Percentiles rank a stretch among this genome's conserved stretches.
These are phyloP conservation scores for Apteryx mantelli DNA, from an alignment of 2,113 vertebrate genomes.

Conservation along the genomic window DNA sequence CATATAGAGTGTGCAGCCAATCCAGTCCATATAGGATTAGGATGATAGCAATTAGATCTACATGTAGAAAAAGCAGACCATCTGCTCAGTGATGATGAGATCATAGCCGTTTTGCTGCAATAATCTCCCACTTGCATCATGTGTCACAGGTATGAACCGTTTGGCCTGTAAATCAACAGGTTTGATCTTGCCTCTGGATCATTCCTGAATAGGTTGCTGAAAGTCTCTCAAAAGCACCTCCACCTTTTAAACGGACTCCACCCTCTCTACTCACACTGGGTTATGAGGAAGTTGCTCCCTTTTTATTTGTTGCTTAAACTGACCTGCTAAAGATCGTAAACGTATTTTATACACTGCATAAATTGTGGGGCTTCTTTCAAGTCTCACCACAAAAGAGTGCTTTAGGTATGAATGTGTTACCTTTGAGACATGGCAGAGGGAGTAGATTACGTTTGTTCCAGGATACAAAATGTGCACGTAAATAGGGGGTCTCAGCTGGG, in stretches of 20 bases:
- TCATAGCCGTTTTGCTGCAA: not conserved
- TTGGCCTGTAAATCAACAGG: conserved; percentile 63
- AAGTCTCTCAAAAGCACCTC: conserved; percentile 39
- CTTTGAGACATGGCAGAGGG: not conserved
- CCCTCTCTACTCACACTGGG: conserved; percentile 45
- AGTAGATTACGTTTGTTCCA: not conserved
- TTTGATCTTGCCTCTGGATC: conserved; percentile 67
- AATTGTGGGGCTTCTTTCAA: not conserved
- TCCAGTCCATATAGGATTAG: not conserved
- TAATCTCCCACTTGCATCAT: conserved; percentile 12
- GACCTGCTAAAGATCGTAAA: not conserved
- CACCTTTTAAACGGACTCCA: conserved; percentile 29
- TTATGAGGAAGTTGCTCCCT: conserved; percentile 54
- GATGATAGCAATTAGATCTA: not conserved
- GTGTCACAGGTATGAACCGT: conserved; percentile 40
- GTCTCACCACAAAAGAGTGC: not conserved
- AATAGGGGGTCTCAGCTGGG: not conserved
- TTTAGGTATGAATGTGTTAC: not conserved
- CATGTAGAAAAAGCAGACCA: not conserved
- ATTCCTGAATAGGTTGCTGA: conserved; percentile 54
- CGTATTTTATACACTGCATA: not conserved
- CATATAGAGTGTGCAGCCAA: not conserved
- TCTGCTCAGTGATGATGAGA: not conserved
- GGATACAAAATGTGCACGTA: not conserved
- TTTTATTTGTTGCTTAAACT: conserved; percentile 29